Evolutionary conservation across 1,140 invertebrate genomes (phyloP), one percentile per base, ranked within the genome.

Genomic region (Cryptotermes secundus): DNA sequence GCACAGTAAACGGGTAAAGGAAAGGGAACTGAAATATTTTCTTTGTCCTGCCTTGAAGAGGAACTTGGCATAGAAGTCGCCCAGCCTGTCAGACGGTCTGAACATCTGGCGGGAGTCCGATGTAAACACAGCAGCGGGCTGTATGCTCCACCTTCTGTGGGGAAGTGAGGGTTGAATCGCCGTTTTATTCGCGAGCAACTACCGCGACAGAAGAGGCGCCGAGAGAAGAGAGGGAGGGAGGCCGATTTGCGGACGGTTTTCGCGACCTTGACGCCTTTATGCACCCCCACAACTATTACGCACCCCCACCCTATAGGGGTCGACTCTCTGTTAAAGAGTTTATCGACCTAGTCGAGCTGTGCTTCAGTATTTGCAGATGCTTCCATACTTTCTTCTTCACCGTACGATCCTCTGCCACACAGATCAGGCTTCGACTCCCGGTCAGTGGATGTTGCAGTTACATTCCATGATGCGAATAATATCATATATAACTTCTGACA

Each of bases 261-360:
- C 53, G 53, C 53, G 53, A 59, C 53, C 53, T 59, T 59, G 53
- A 59, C 53, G 53, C 53, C 53, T 59, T 59, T 59, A 59, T 59
- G 53, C 53, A 7, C 53, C 16, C 53, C 53, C 24, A 9, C n/a
- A n/a, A n/a, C n/a, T n/a, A n/a, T n/a, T n/a, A n/a, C 16, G 16
- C 38, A 42, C 53, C 19, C 53, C 53, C 53, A 10, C 53, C 53
- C 22, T n/a, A 6, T 59, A 6, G 53, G 19, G 53, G 53, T 59
- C 26, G 53, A 42, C 38, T 42, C 38, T 42, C 38, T 42, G 38
- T 9, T 42, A 42, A 59, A 59, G 53, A 59, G 53, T 59, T 59
- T 59, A 59, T 59, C 53, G 53, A 59, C 53, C 53, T 59, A 59
- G 38, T 14, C 38, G 38, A 4, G 4, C 9, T 14, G 9, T 42